Evolutionary conservation across 2,888 invertebrate genomes (phyloP).

Genomic region (Ennomos erosarius): DNA sequence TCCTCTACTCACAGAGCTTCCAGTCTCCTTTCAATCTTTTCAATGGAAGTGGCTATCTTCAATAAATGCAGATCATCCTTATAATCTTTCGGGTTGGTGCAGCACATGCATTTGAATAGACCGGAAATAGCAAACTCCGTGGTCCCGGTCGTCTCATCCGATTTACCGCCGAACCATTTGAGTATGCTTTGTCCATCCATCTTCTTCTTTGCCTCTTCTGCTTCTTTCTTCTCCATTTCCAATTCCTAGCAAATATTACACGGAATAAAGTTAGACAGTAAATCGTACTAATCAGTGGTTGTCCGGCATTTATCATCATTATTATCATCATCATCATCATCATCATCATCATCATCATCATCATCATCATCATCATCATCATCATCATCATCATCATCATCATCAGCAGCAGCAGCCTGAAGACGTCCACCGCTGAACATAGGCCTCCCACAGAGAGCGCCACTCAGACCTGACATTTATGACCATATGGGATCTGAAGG

Average conservation of each 20-base stretch:
- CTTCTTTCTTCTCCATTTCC: constrained; percentile 92
- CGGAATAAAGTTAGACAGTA: too few species aligned
- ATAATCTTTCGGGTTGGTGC: constrained; percentile 94
- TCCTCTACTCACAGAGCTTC: constrained; percentile 80
- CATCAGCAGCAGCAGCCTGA: too few species aligned
- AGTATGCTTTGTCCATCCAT: constrained; percentile 92
- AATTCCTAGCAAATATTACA: constrained; percentile 85
- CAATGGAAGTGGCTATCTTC: constrained; percentile 92
- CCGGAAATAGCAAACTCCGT: constrained; percentile 94
- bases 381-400: too few species aligned
- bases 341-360: too few species aligned
- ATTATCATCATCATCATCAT: too few species aligned
- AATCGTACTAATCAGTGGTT: too few species aligned
- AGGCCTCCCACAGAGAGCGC: too few species aligned
- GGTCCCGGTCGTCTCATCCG: constrained; percentile 92
- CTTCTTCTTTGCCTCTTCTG: constrained; percentile 92
- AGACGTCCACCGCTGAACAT: too few species aligned
- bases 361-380: too few species aligned
- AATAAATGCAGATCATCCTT: constrained; percentile 94
- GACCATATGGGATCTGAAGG: too few species aligned
- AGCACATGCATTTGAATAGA: constrained; percentile 94
- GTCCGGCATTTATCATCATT: too few species aligned
- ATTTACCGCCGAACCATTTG: constrained; percentile 88
- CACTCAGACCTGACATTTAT: too few species aligned
- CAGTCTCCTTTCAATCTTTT: constrained; percentile 90